Conservation (phyloP, 35 echinoderm and acorn worm genomes). For the Acanthaster planci region DNA sequence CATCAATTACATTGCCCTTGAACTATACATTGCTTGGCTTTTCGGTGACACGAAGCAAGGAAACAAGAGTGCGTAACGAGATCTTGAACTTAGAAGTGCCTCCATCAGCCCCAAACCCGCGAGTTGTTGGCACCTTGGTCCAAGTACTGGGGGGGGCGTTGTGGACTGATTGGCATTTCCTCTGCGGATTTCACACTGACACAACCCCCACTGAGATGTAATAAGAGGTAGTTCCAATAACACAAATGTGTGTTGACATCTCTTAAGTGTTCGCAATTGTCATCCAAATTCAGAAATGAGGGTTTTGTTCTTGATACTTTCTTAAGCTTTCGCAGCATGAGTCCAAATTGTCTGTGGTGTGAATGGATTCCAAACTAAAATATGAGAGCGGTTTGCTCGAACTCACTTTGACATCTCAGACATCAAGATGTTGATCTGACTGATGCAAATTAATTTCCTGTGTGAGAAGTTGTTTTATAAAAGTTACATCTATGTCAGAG, state of each 20-base stretch:
- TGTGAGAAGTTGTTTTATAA: no score
- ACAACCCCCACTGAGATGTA: neutral
- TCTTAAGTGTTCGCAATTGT: neutral
- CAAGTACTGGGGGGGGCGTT: no score
- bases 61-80: no score
- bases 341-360: neutral
- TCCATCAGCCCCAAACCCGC: no score
- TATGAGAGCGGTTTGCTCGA: neutral
- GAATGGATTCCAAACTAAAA: constrained; percentile 3
- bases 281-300: no score
- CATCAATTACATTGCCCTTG: neutral
- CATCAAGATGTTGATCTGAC: neutral
- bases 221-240: neutral
- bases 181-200: neutral
- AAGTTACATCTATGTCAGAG: no score
- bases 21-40: neutral
- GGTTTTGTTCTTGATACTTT: neutral
- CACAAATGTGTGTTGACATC: neutral
- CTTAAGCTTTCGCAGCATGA: neutral
- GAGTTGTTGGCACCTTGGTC: no score
- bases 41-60: neutral
- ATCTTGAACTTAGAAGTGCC: no score
- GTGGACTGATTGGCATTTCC: neutral
- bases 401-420: neutral
- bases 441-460: constrained; percentile 5